Base-by-base conservation (phyloP, 2,888 invertebrate genomes). In the Lydus trimaculatus region DNA sequence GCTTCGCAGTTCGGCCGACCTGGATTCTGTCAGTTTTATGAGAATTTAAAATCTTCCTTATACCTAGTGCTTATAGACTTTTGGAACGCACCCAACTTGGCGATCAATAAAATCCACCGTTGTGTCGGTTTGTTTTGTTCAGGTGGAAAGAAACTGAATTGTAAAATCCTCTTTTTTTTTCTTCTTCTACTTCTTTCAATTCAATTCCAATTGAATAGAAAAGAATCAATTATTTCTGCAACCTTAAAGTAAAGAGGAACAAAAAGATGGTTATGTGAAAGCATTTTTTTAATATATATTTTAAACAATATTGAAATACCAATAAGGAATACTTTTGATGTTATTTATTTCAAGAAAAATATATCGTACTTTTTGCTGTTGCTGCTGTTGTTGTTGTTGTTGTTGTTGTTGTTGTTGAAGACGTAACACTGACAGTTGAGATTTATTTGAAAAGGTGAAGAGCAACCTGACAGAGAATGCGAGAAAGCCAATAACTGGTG, bases 21-120 rank as follows among this genome's bases (percentile, higher is more conserved):
- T 72, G 76, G 73, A 79, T 78, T 73, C 73, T 76, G 78, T 76
- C 79, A 78, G 78, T 76, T 80, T 80, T 80, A 80, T 79, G 79
- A 80, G 80, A 80, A 80, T 80, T 80, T 80, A 80, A 80, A 80
- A 77, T 79, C 79, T 79, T 75, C 75, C 79, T 76, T 76, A 75
- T 77, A 78, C 77, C 75, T 70, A 70, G 69, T 76, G 78, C 76
- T 80, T 78, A 79, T 77, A 76, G 78, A 80, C 79, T 80, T 78
- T 74, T 72, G 75, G 73, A 79, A 80, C 79, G 78, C 77, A 79
- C 77, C 76, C 77, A 72, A 73, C 76, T 72, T 13, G 23, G 73
- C 78, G 80, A 80, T 79, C 79, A 79, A 79, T 79, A 79, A 77
- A 75, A 74, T 74, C 69, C 73, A 72, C 73, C 75, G 74, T 76